Conservation (phyloP, 1,140 invertebrate species). For the Drosophila kohkoa region DNA sequence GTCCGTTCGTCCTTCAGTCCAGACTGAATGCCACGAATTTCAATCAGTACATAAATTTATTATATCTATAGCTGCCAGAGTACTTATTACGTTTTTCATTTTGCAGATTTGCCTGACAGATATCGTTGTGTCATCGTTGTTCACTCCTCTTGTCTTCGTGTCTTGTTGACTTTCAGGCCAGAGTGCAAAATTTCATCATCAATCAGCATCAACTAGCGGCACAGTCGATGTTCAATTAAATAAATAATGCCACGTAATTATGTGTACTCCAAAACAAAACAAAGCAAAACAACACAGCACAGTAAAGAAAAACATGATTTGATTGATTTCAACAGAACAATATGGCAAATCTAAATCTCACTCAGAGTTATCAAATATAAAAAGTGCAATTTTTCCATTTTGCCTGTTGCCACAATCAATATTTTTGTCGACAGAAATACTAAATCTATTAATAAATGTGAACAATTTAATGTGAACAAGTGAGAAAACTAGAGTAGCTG, state of each 20-base stretch:
- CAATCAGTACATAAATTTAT: constrained; percentile 11
- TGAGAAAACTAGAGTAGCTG: too few relatives aligned
- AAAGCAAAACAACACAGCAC: too few relatives aligned
- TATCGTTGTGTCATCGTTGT: constrained; percentile 19
- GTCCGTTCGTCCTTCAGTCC: background rate
- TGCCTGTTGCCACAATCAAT: too few relatives aligned
- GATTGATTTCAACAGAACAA: background rate
- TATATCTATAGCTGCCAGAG: background rate
- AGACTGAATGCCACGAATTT: background rate
- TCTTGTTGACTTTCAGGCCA: constrained; percentile 11
- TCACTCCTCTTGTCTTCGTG: background rate
- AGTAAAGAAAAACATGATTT: background rate
- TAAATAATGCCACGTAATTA: constrained; percentile 3
- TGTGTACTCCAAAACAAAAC: too few relatives aligned
- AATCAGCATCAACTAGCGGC: constrained; percentile 43
- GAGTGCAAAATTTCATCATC: constrained; percentile 35
- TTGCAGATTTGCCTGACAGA: constrained; percentile 38
- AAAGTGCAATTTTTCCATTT: too few relatives aligned
- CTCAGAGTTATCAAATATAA: too few relatives aligned
- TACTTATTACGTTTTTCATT: constrained; percentile 32
- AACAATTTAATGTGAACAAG: too few relatives aligned
- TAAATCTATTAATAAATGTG: too few relatives aligned
- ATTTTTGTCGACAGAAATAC: too few relatives aligned
- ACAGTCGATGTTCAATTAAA: constrained; percentile 7
- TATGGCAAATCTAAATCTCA: background rate